Conservation (phyloP, 2,888 invertebrate species). For the Drosophila robusta region DNA sequence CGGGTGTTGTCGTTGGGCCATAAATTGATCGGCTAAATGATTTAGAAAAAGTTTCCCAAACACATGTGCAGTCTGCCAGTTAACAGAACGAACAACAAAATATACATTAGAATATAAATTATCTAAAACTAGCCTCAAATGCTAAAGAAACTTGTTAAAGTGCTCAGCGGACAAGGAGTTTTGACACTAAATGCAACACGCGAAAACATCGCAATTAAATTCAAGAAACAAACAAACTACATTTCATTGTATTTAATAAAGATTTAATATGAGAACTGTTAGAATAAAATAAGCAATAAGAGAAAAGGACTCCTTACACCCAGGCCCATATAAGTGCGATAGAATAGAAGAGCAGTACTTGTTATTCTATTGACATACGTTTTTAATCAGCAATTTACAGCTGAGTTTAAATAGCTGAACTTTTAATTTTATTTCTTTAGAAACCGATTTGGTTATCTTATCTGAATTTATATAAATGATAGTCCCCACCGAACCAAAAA, state of each 20-base stretch:
- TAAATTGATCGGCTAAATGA: slow-evolving; percentile 40
- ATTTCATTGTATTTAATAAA: background rate
- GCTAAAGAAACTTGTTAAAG: slow-evolving; percentile 2
- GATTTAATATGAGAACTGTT: background rate
- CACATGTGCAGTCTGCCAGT: slow-evolving; percentile 9
- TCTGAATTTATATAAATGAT: too few species aligned
- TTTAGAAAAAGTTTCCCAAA: slow-evolving; percentile 17
- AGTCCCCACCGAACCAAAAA: too few species aligned
- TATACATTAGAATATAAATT: slow-evolving; percentile 6
- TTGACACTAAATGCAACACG: slow-evolving; percentile 1
- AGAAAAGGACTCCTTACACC: too few species aligned
- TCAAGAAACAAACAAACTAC: background rate
- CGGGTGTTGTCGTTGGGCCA: slow-evolving; percentile 20
- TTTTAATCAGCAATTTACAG: too few species aligned
- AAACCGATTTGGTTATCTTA: too few species aligned
- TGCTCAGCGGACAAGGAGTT: background rate
- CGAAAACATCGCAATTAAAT: background rate
- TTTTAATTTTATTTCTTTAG: too few species aligned
- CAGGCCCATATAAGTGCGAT: too few species aligned
- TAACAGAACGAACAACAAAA: slow-evolving; percentile 2
- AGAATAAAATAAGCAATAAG: too few species aligned
- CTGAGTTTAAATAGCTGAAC: too few species aligned
- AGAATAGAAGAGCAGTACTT: too few species aligned
- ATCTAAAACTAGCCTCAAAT: background rate
- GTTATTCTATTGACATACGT: too few species aligned